A percentile compares a stretch with the other conserved stretches of the same genome.
Evolutionary conservation across 2,888 invertebrate genomes (phyloP).

Genomic region (Eilema sororculum): DNA sequence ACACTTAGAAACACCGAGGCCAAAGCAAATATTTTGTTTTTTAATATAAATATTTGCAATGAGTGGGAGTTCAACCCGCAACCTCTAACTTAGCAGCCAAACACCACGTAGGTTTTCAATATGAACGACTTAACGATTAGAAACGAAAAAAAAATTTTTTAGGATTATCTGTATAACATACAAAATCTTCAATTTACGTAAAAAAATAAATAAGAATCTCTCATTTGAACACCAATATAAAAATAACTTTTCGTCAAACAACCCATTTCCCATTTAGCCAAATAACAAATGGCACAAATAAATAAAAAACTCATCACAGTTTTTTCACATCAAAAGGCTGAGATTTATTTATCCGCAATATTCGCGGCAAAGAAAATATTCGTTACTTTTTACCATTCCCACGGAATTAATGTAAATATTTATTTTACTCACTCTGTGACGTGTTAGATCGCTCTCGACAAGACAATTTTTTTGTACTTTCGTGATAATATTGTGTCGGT

Average conservation of each 20-base stretch:
- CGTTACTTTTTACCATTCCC: conserved; percentile 9
- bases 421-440: conserved; percentile 11
- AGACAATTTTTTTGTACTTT: background rate
- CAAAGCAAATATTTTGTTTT: too few species aligned
- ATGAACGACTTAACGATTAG: too few species aligned
- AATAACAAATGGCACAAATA: conserved; percentile 12
- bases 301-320: conserved; percentile 16
- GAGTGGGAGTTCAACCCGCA: too few species aligned
- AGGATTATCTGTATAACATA: too few species aligned
- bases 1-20: too few species aligned
- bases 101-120: too few species aligned
- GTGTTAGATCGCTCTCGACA: background rate
- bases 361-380: conserved; percentile 12
- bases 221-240: background rate
- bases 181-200: too few species aligned
- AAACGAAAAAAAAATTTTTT: too few species aligned
- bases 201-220: too few species aligned
- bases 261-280: conserved; percentile 8
- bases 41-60: too few species aligned
- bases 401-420: conserved; percentile 14
- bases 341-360: conserved; percentile 17
- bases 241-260: background rate
- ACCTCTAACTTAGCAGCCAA: too few species aligned
- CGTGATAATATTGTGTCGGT: background rate
- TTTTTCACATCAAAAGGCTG: conserved; percentile 15